A percentile compares a stretch with the other conserved stretches of the same genome.
phyloP scores from a whole-genome alignment of 1,140 invertebrate species.

The Triops cancriformis region DNA sequence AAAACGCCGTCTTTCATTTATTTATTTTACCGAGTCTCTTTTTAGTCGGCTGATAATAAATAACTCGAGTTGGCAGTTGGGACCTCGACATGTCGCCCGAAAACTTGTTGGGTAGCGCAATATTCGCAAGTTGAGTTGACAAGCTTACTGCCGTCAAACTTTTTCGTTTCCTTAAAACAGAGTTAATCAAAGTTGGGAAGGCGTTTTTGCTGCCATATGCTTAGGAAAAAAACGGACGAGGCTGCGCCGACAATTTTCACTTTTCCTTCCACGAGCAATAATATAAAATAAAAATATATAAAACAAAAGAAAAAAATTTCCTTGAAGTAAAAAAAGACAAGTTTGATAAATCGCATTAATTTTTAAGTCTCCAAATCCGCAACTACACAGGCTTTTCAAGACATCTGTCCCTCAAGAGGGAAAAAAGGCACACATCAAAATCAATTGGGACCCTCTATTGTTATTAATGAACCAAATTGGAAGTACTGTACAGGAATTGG shows the following conservation, averaged over 20 bases:
- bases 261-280: too few species aligned
- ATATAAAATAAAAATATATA: too few species aligned
- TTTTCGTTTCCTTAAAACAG: neutral
- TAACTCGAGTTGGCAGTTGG: neutral
- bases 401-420: neutral
- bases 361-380: too few species aligned
- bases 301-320: too few species aligned
- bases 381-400: neutral
- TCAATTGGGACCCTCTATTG: neutral
- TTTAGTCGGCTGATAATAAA: neutral
- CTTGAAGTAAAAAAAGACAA: too few species aligned
- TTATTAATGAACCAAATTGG: slow-evolving; percentile 7
- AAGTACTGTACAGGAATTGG: neutral
- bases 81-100: neutral
- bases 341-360: too few species aligned
- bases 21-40: neutral
- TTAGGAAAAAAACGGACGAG: too few species aligned
- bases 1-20: neutral
- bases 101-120: neutral
- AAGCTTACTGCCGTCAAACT: neutral
- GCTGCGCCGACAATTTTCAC: too few species aligned
- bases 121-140: neutral
- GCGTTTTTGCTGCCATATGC: too few species aligned
- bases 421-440: neutral
- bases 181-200: too few species aligned